Percentiles rank a stretch among this genome's conserved stretches.
These are phyloP conservation scores for Euleptes europaea DNA, from an alignment of 2,113 vertebrate species.

Conservation along the genomic window DNA sequence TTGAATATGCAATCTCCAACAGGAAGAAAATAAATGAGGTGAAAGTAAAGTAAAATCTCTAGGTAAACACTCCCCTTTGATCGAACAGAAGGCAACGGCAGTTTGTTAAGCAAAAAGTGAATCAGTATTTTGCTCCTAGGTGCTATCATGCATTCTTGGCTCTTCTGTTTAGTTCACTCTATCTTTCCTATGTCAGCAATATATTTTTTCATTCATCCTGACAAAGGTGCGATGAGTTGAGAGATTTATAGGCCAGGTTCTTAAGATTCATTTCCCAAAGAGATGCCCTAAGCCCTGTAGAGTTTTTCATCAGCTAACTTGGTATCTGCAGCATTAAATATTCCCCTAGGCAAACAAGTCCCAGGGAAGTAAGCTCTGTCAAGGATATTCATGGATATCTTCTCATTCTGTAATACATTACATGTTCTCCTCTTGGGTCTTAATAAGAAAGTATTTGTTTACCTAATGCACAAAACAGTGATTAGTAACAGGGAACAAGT, in stretches of 20 bases:
- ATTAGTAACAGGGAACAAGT: not conserved
- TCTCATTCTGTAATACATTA: slow-evolving; percentile 12
- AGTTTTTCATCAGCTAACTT: not conserved
- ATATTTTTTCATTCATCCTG: slow-evolving; percentile 27
- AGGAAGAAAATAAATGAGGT: slow-evolving; percentile 1
- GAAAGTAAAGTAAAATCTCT: not conserved
- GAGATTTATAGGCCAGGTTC: slow-evolving; percentile 26
- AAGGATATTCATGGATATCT: slow-evolving; percentile 1
- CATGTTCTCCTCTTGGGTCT: slow-evolving; percentile 12
- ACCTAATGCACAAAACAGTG: not conserved
- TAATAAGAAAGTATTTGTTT: not conserved
- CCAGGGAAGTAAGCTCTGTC: slow-evolving; percentile 13
- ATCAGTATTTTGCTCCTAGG: slow-evolving; percentile 31
- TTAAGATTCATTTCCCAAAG: slow-evolving; percentile 41
- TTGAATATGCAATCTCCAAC: not conserved
- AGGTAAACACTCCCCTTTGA: not conserved
- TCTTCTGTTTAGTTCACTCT: slow-evolving; percentile 38
- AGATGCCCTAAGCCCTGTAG: slow-evolving; percentile 3
- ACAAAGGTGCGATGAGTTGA: slow-evolving; percentile 15
- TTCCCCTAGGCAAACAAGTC: slow-evolving; percentile 1
- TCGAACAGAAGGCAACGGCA: not conserved
- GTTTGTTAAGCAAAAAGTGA: not conserved
- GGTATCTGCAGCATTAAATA: slow-evolving; percentile 28
- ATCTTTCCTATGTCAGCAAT: not conserved
- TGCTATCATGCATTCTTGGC: slow-evolving; percentile 20